Conservation (phyloP, 64 coral and sea anemone species). For the Montipora capricornis region DNA sequence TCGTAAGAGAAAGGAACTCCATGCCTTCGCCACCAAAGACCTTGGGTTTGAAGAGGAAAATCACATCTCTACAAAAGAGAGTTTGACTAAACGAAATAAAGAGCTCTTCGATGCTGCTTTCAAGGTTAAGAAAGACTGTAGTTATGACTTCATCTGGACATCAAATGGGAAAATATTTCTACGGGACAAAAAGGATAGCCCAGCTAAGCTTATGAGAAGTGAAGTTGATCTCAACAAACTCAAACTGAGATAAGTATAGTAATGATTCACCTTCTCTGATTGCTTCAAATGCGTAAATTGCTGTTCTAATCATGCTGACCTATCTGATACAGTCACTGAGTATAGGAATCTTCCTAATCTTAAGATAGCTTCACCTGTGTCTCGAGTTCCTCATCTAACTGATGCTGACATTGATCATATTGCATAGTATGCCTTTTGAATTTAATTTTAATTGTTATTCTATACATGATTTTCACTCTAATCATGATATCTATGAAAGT, state of each 20-base stretch:
- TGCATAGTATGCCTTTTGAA: neutral
- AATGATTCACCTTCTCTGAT: too few species aligned
- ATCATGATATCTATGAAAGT: neutral
- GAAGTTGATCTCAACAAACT: too few species aligned
- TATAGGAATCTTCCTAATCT: neutral
- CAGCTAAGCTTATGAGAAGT: too few species aligned
- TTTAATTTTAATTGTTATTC: conserved; percentile 14
- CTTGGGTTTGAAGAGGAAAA: neutral
- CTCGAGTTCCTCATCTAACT: conserved; percentile 9
- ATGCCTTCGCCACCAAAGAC: neutral
- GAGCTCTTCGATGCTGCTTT: neutral
- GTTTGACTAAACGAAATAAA: neutral
- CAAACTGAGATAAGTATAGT: too few species aligned
- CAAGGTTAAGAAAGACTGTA: neutral
- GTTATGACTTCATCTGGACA: too few species aligned
- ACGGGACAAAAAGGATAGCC: too few species aligned
- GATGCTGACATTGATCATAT: conserved; percentile 6
- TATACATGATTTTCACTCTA: neutral
- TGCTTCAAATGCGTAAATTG: too few species aligned
- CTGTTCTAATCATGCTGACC: too few species aligned
- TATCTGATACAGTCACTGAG: too few species aligned
- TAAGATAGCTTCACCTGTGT: conserved; percentile 32
- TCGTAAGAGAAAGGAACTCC: neutral
- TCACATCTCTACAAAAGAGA: neutral
- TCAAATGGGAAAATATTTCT: too few species aligned